Evolutionary conservation across 2,888 invertebrate species (phyloP), one percentile per base, ranked within the genome.

Genomic region (Chymomyza amoena): DNA sequence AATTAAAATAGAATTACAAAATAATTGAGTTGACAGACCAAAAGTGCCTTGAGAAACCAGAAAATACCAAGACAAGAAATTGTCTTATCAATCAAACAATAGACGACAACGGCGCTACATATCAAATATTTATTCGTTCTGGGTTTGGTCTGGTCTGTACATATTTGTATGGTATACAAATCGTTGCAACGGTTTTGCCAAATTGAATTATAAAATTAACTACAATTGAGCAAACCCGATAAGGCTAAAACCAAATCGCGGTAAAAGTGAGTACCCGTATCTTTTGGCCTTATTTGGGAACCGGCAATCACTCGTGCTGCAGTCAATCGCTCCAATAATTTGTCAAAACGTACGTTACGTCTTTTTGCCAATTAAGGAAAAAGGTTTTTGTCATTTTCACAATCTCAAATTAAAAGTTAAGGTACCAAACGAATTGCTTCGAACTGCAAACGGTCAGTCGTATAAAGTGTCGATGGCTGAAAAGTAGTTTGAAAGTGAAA

Each of bases 51-150:
- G 9, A 32, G 25, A n/a, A 25, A 39, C 63, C 6, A 16, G n/a
- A n/a, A 28, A 32, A 51, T 15, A 36, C 18, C 36, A 56, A 13
- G n/a, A 25, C 16, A 6, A 20, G 25, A 50, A 36, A 61, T 50
- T 51, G 28, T 69, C 79, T 85, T 89, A 89, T 89, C 88, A 85
- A 77, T 76, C 72, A 75, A 87, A 75, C 70, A 85, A 75, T 80
- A 78, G 74, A 61, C 36, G 25, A 18, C 32, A 16, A 15, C 73
- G 69, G 70, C 66, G 64, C 61, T 65, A 56, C 81, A 66, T 83
- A 84, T 81, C 76, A 81, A 74, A 66, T 72, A 70, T 81, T 81
- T 73, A 71, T 77, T 78, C 70, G 69, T 56, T 67, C 51, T 51
- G n/a, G 57, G 61, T 63, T 28, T 25, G 39, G n/a, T n/a, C n/a